A percentile compares a stretch with the other conserved stretches of the same genome.
Evolutionary conservation across 2,113 vertebrate genomes (phyloP).

Genomic region (Salvelinus namaycush): DNA sequence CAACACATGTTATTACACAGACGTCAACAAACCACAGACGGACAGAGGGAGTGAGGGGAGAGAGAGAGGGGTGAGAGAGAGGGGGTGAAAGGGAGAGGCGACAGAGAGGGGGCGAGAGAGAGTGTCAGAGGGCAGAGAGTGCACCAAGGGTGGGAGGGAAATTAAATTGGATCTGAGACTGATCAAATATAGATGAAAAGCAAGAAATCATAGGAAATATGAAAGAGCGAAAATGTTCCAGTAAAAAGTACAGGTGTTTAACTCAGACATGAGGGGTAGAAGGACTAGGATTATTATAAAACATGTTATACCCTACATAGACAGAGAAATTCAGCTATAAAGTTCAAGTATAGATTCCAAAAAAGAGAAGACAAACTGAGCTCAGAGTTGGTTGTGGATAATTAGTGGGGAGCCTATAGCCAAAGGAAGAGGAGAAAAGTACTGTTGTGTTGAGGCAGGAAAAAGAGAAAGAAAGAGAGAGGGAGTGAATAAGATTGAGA

Average conservation of each 20-base stretch:
- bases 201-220: too few relatives aligned
- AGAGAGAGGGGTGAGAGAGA: neutral
- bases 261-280: neutral
- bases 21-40: slow-evolving; percentile 34
- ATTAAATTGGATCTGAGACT: too few relatives aligned
- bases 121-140: too few relatives aligned
- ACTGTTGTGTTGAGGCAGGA: neutral
- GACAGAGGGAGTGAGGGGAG: neutral
- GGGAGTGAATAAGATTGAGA: slow-evolving; percentile 18
- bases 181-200: too few relatives aligned
- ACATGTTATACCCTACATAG: slow-evolving; percentile 1
- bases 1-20: slow-evolving; percentile 46
- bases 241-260: too few relatives aligned
- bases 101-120: neutral
- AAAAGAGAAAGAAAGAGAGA: slow-evolving; percentile 2
- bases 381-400: slow-evolving; percentile 18
- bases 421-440: slow-evolving; percentile 27
- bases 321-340: slow-evolving; percentile 20
- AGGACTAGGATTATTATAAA: neutral
- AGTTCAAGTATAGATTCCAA: slow-evolving; percentile 44
- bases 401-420: slow-evolving; percentile 37
- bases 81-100: neutral
- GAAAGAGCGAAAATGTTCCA: too few relatives aligned
- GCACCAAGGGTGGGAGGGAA: too few relatives aligned
- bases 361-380: slow-evolving; percentile 14